Percentiles rank a stretch among this genome's conserved stretches.
phyloP scores from a whole-genome alignment of 2,797 vertebrate species.

The Natrix natrix region DNA sequence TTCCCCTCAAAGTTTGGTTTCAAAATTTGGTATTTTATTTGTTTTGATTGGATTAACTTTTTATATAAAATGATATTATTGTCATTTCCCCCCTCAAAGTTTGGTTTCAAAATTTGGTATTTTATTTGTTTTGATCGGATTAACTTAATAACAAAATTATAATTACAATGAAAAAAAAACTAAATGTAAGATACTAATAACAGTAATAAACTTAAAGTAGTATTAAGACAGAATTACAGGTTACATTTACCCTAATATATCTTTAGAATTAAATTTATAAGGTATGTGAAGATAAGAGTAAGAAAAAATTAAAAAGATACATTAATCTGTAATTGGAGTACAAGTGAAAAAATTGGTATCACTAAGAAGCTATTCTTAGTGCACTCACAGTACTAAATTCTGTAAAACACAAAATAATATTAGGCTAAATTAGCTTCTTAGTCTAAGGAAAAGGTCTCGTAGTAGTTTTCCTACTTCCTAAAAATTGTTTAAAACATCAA shows the following conservation, averaged over 20 bases:
- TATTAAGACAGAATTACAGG: neutral
- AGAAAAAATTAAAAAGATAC: neutral
- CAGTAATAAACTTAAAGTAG: neutral
- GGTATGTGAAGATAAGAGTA: neutral
- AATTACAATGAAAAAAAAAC: neutral
- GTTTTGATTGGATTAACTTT: neutral
- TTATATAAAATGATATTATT: conserved; percentile 3
- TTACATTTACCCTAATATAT: neutral
- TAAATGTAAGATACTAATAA: neutral
- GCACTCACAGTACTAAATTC: neutral
- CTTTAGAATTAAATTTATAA: neutral
- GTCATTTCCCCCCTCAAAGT: conserved; percentile 37
- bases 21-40: neutral
- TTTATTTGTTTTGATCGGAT: neutral
- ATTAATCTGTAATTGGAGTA: neutral
- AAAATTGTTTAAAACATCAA: neutral
- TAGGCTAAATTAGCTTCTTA: neutral
- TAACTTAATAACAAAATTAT: neutral
- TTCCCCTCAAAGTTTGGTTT: conserved; percentile 34
- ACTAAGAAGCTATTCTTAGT: neutral
- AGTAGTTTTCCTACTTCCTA: neutral
- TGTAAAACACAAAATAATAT: neutral
- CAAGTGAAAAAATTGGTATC: neutral
- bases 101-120: conserved; percentile 13
- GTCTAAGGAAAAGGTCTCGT: neutral